These are phyloP conservation scores for Esox masquinongy DNA, from an alignment of 2,797 vertebrate species.

Conservation along the genomic window DNA sequence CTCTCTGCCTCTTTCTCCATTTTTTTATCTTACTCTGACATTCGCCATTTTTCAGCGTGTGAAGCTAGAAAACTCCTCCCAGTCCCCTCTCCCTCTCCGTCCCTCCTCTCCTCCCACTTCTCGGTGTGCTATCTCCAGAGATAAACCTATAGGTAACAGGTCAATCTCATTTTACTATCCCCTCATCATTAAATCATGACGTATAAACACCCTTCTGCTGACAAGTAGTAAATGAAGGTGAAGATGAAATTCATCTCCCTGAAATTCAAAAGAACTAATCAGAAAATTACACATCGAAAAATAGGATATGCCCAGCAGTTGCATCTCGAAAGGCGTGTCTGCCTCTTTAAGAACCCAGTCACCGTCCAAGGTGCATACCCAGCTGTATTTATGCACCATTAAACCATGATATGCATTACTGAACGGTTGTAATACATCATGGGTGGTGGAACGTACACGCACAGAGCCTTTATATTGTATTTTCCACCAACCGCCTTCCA, in stretches of 20 bases:
- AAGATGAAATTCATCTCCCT: conserved; percentile 46
- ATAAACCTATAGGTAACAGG: conserved; percentile 62
- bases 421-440: conserved; percentile 30
- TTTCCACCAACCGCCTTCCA: conserved; percentile 8
- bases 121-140: conserved; percentile 56
- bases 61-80: conserved; percentile 59
- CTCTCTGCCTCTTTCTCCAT: conserved; percentile 50
- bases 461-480: conserved; percentile 12
- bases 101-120: conserved; percentile 25
- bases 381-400: conserved; percentile 53
- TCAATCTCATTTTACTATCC: conserved; percentile 53
- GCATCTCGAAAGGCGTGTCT: conserved; percentile 15
- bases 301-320: not conserved
- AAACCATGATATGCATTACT: conserved; percentile 42
- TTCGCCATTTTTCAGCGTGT: conserved; percentile 75
- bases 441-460: conserved; percentile 23
- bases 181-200: conserved; percentile 48
- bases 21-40: conserved; percentile 75
- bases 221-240: conserved; percentile 52
- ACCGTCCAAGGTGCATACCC: conserved; percentile 42
- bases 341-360: conserved; percentile 63
- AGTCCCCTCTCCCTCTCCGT: conserved; percentile 48
- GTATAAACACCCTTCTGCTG: conserved; percentile 34
- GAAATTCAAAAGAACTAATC: conserved; percentile 62
- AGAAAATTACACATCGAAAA: conserved; percentile 50